Evolutionary conservation across 2,113 vertebrate genomes (phyloP).

Genomic region (Campylorhamphus procurvoides): DNA sequence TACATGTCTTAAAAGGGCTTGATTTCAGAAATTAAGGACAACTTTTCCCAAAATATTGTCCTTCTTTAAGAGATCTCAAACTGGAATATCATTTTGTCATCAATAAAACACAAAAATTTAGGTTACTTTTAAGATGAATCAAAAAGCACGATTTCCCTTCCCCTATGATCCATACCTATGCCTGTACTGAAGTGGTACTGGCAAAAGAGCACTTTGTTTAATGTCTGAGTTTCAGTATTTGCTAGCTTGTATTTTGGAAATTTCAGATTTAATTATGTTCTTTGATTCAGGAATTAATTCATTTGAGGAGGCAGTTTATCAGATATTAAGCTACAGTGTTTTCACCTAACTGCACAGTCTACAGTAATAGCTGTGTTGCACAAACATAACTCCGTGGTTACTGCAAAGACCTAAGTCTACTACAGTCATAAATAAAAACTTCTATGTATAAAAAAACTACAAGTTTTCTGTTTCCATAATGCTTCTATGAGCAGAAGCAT

Average conservation of each 20-base stretch:
- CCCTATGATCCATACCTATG: neutral
- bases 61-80: neutral
- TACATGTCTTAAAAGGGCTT: neutral
- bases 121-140: neutral
- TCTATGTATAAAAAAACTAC: neutral
- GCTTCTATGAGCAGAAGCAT: neutral
- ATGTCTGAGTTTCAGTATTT: neutral
- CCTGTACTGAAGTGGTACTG: neutral
- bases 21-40: neutral
- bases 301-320: neutral
- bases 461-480: neutral
- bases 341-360: neutral
- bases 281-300: neutral
- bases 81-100: neutral
- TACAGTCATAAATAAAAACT: neutral
- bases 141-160: neutral
- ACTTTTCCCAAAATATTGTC: neutral
- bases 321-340: neutral
- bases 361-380: neutral
- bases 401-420: neutral
- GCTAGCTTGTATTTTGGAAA: neutral
- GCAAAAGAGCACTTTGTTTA: neutral
- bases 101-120: neutral
- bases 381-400: rapidly evolving
- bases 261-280: neutral